phyloP scores from a whole-genome alignment of 2,797 vertebrate species.

The Sebastolobus alascanus region DNA sequence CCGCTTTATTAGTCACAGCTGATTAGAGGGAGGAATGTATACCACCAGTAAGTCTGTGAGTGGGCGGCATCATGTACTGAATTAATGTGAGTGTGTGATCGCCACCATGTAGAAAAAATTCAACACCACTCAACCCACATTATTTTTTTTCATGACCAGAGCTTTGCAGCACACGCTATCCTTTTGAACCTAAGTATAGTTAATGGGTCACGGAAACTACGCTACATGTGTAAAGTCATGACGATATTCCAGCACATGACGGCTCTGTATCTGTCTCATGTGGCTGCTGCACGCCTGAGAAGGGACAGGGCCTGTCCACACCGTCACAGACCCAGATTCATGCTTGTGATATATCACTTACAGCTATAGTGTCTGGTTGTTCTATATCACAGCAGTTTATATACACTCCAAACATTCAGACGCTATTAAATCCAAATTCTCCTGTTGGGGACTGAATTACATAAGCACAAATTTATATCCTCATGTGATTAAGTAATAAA shows the following conservation, averaged over 20 bases:
- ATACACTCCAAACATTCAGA: neutral
- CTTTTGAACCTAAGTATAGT: slow-evolving; percentile 16
- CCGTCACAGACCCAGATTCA: slow-evolving; percentile 45
- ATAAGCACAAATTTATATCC: slow-evolving; percentile 28
- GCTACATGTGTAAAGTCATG: slow-evolving; percentile 19
- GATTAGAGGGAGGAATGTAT: slow-evolving; percentile 4
- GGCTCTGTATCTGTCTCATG: slow-evolving; percentile 31
- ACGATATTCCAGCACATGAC: slow-evolving; percentile 38
- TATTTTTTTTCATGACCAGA: neutral
- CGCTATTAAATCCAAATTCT: neutral
- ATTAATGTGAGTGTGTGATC: neutral
- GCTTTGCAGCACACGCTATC: neutral
- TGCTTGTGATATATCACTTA: slow-evolving; percentile 17
- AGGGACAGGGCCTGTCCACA: slow-evolving; percentile 24
- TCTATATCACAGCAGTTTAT: slow-evolving; percentile 3
- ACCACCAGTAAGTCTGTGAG: slow-evolving; percentile 16
- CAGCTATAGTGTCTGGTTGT: neutral
- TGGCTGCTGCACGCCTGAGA: slow-evolving; percentile 20
- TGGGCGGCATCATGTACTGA: slow-evolving; percentile 2
- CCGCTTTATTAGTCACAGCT: slow-evolving; percentile 8
- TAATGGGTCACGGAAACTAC: slow-evolving; percentile 46
- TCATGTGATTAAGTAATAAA: slow-evolving; percentile 39
- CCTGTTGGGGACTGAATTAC: slow-evolving; percentile 13
- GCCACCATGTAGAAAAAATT: neutral
- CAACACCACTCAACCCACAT: neutral